Evolutionary conservation across 2,797 vertebrate genomes (phyloP).

Genomic region (Eurystomus glaucurus): DNA sequence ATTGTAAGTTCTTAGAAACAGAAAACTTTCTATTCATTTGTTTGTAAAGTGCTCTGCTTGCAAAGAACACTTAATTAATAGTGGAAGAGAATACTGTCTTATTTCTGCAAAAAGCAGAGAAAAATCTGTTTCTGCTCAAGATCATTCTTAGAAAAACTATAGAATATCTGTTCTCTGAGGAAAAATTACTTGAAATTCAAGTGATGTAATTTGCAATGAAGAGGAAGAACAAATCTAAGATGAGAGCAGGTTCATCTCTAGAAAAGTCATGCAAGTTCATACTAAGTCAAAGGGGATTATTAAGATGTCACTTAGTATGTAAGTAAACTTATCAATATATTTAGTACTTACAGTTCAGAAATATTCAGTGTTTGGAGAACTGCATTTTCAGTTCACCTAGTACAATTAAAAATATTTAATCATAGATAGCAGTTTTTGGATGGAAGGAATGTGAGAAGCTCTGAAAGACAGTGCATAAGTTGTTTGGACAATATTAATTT

Average conservation of each 20-base stretch:
- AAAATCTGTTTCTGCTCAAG: background rate
- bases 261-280: background rate
- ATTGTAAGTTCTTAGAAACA: background rate
- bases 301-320: background rate
- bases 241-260: background rate
- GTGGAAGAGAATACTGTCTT: background rate
- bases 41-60: background rate
- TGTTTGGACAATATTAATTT: background rate
- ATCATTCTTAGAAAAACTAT: background rate
- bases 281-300: background rate
- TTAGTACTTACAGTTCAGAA: background rate
- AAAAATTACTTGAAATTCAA: background rate
- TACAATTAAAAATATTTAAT: background rate
- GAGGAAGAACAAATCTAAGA: conserved; percentile 9
- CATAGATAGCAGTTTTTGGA: background rate
- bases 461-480: background rate
- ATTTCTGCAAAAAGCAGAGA: conserved; percentile 1
- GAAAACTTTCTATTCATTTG: background rate
- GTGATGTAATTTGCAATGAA: background rate
- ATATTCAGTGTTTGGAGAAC: background rate
- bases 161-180: background rate
- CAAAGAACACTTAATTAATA: background rate
- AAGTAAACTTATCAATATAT: background rate
- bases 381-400: background rate
- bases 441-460: background rate